Evolutionary conservation across 1,140 invertebrate species (phyloP).

Genomic region (Triops longicaudatus): DNA sequence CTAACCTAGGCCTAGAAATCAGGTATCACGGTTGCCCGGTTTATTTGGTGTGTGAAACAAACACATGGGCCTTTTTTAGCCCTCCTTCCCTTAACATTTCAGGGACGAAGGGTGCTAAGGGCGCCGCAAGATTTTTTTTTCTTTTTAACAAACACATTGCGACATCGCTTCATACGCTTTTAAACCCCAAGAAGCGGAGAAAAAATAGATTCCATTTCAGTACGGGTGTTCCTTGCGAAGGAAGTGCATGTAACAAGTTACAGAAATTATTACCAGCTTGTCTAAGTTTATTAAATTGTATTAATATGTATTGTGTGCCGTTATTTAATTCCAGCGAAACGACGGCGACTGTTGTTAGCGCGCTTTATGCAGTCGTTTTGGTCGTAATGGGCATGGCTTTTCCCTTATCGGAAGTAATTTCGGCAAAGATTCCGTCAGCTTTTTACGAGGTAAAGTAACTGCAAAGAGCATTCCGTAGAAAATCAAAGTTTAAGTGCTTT

Average conservation of each 20-base stretch:
- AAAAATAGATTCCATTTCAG: neutral
- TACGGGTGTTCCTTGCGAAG: neutral
- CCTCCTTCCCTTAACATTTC: neutral
- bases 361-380: conserved; percentile 84
- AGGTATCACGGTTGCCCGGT: neutral
- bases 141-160: conserved; percentile 1
- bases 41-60: neutral
- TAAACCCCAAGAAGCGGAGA: neutral
- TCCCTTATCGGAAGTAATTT: conserved; percentile 58
- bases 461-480: neutral
- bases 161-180: neutral
- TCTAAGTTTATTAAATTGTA: neutral
- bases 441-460: conserved; percentile 41
- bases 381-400: conserved; percentile 91
- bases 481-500: neutral
- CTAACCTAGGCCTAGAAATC: neutral
- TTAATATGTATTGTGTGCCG: neutral
- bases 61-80: conserved; percentile 6
- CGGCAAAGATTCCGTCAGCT: conserved; percentile 37
- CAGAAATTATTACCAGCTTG: neutral
- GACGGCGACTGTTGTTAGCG: conserved; percentile 75
- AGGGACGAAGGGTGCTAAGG: conserved; percentile 8
- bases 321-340: conserved; percentile 53
- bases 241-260: neutral
- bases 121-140: conserved; percentile 11